phyloP scores from a whole-genome alignment of 2,113 vertebrate genomes.

The Phylloscopus whistleri region DNA sequence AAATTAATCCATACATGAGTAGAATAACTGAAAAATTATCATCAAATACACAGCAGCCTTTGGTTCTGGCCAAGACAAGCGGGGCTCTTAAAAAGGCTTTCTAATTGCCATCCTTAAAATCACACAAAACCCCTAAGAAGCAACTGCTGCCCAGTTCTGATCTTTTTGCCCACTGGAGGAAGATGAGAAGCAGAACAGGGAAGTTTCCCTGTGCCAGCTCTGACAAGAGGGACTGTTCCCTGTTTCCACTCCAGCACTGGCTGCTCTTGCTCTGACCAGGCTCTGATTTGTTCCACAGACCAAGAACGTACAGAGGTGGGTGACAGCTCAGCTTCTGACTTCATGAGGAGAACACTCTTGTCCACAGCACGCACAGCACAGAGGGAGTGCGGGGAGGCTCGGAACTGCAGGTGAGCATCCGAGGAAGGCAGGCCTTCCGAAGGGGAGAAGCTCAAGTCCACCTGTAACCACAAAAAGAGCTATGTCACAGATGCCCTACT shows the following conservation, averaged over 20 bases:
- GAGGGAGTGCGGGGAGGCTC: slow-evolving; percentile 75
- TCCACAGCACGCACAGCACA: slow-evolving; percentile 86
- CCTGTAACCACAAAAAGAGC: slow-evolving; percentile 55
- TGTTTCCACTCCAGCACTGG: background rate
- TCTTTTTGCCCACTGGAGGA: background rate
- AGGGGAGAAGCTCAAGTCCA: slow-evolving; percentile 73
- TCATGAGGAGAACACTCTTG: slow-evolving; percentile 83
- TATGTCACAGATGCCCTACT: background rate
- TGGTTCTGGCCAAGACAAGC: background rate
- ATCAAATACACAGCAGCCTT: background rate
- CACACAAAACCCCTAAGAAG: background rate
- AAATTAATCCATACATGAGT: background rate
- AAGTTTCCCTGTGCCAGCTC: background rate
- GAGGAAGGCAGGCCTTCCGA: slow-evolving; percentile 76
- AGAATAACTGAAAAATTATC: background rate
- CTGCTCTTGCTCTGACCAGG: background rate
- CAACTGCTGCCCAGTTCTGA: background rate
- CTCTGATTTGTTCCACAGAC: background rate
- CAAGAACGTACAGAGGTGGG: slow-evolving; percentile 57
- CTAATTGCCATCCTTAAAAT: background rate
- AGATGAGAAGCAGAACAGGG: background rate
- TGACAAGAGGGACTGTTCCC: background rate
- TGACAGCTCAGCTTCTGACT: slow-evolving; percentile 76
- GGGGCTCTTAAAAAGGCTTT: background rate
- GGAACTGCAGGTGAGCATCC: slow-evolving; percentile 62